Evolutionary conservation across 2,888 invertebrate species (phyloP).

Genomic region (Melanophora roralis): DNA sequence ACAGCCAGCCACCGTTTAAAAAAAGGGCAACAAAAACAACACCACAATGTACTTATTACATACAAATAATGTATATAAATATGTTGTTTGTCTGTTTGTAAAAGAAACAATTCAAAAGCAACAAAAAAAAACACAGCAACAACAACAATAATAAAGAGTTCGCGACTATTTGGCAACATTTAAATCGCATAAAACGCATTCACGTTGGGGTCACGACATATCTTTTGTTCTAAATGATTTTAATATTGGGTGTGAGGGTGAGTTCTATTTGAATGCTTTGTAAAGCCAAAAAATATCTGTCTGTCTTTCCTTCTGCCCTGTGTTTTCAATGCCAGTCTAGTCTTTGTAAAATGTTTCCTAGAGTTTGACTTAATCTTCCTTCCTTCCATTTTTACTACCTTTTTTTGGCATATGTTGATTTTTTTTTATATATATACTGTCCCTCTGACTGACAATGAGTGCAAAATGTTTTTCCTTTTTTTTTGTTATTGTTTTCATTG

Average conservation of each 20-base stretch:
- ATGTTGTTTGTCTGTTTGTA: slow-evolving; percentile 1
- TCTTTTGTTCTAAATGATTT: slow-evolving; percentile 63
- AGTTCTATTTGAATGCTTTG: slow-evolving; percentile 55
- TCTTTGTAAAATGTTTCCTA: neutral
- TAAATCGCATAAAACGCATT: slow-evolving; percentile 67
- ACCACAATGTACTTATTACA: neutral
- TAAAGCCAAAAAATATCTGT: slow-evolving; percentile 16
- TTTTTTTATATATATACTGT: slow-evolving; percentile 45
- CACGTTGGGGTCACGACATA: slow-evolving; percentile 75
- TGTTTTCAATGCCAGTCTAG: slow-evolving; percentile 28
- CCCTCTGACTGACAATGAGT: slow-evolving; percentile 62
- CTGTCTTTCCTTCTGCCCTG: neutral
- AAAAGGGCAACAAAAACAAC: slow-evolving; percentile 57
- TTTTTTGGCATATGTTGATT: slow-evolving; percentile 43
- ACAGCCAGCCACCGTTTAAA: slow-evolving; percentile 61
- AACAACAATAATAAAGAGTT: slow-evolving; percentile 57
- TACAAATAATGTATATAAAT: neutral
- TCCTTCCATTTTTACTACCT: neutral
- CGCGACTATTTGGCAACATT: slow-evolving; percentile 64
- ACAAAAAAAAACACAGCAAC: slow-evolving; percentile 14
- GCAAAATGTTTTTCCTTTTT: slow-evolving; percentile 48
- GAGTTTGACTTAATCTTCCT: slow-evolving; percentile 41
- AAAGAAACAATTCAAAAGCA: slow-evolving; percentile 46
- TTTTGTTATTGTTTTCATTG: slow-evolving; percentile 31
- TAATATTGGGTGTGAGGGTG: slow-evolving; percentile 62